Evolutionary conservation across 2,797 vertebrate genomes (phyloP), one percentile per base, ranked within the genome.

Genomic region (Sciaenops ocellatus): DNA sequence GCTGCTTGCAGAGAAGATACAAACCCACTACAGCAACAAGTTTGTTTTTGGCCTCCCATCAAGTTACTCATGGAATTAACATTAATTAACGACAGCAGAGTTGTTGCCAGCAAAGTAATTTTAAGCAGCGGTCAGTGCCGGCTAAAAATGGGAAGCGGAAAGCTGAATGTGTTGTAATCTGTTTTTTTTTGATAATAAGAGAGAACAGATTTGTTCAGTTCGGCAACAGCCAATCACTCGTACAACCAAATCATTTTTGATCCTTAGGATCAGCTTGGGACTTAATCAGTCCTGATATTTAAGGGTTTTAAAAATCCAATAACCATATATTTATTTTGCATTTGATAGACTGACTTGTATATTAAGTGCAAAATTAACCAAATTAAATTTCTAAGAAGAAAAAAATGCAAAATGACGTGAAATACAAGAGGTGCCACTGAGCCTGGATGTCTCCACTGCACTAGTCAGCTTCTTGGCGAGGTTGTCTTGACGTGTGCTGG

Each of bases 51-150:
- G 28, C 44, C 41, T 22, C 6, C 48, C 75, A 48, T 63, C 42
- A 63, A 77, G 1, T 55, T 54, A 61, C 44, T 75, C 28, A 55
- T 30, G 10, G 20, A 59, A 76, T 54, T 68, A 55, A 47, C 30
- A n/a, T 55, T 62, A 69, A 76, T 68, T 52, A 76, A 34, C 17
- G 6, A 46, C n/a, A 41, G 52, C 55, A 16, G 30, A 24, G 30
- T n/a, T 61, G 69, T 57, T 47, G 65, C 63, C 54, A 52, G 57
- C 42, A 38, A 10, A 22, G 50, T 69, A 50, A 69, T 56, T 59
- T 69, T 62, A 46, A 69, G 7, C 42, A 13, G 10, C 18, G n/a
- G n/a, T 69, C 50, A 41, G 50, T 6, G 28, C 7, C 4, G 46
- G 75, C 66, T 22, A 41, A 38, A 56, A 54, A 34, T 28, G 13